These are phyloP conservation scores for Beris morrisii DNA, from an alignment of 2,888 invertebrate species.

Conservation along the genomic window DNA sequence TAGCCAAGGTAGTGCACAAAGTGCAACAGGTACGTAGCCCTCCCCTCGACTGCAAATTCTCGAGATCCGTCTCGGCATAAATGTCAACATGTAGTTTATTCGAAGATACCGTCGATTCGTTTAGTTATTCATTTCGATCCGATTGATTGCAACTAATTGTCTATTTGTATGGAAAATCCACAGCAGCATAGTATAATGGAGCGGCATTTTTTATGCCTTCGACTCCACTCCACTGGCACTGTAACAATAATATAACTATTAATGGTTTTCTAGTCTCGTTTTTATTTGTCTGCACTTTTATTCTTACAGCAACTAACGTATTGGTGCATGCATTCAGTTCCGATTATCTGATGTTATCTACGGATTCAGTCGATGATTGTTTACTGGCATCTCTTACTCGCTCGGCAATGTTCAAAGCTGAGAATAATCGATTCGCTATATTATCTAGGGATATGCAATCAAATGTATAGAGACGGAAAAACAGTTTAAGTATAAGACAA, in stretches of 20 bases:
- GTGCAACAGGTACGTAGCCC: no score
- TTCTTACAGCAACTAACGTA: neutral
- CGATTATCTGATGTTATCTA: neutral
- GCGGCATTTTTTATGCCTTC: slow-evolving; percentile 14
- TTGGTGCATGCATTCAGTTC: no score
- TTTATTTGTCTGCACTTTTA: neutral
- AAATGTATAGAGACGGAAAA: no score
- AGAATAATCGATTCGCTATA: no score
- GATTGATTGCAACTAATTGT: slow-evolving; percentile 37
- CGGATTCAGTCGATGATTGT: neutral
- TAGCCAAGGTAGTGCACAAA: no score
- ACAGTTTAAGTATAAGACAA: neutral
- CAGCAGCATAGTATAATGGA: no score
- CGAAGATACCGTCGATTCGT: neutral
- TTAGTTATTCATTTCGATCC: slow-evolving; percentile 20
- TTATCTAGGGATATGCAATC: neutral
- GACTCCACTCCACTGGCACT: neutral
- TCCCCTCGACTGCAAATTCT: no score
- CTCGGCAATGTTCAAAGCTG: slow-evolving; percentile 1
- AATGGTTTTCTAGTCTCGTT: neutral
- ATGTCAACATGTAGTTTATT: slow-evolving; percentile 34
- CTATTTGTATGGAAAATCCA: slow-evolving; percentile 31
- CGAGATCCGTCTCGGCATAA: slow-evolving; percentile 9
- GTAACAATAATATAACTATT: neutral
- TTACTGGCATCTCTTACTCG: neutral